phyloP scores from a whole-genome alignment of 2,888 invertebrate genomes.

The Odontothrips loti region DNA sequence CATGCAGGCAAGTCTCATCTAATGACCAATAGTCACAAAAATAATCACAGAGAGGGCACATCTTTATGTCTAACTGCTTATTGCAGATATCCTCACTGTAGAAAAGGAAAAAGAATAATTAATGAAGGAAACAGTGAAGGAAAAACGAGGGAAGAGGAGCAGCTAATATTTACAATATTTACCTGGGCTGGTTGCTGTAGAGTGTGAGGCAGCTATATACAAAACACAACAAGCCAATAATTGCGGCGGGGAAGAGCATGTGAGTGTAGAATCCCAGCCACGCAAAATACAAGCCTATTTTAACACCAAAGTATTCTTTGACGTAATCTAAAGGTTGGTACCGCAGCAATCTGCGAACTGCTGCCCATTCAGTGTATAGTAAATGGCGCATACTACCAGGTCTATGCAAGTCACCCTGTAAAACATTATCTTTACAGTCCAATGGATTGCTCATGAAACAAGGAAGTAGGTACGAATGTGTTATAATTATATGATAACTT shows the following conservation, averaged over 20 bases:
- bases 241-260: constrained; percentile 54
- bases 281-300: constrained; percentile 56
- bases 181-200: constrained; percentile 44
- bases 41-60: constrained; percentile 56
- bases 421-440: constrained; percentile 45
- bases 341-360: constrained; percentile 54
- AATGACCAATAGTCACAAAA: constrained; percentile 58
- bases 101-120: constrained; percentile 36
- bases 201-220: constrained; percentile 52
- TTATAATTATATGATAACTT: constrained; percentile 38
- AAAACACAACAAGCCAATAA: constrained; percentile 55
- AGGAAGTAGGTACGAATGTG: not conserved
- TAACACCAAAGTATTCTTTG: constrained; percentile 56
- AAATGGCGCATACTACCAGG: constrained; percentile 47
- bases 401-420: constrained; percentile 42
- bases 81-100: constrained; percentile 52
- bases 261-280: constrained; percentile 59
- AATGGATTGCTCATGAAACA: constrained; percentile 15
- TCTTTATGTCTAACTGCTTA: constrained; percentile 47
- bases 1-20: constrained; percentile 52
- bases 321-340: constrained; percentile 57
- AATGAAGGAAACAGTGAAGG: constrained; percentile 4
- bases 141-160: not conserved
- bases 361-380: constrained; percentile 53
- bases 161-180: constrained; percentile 9